phyloP scores from a whole-genome alignment of 2,113 vertebrate genomes.

The Nanorana parkeri region DNA sequence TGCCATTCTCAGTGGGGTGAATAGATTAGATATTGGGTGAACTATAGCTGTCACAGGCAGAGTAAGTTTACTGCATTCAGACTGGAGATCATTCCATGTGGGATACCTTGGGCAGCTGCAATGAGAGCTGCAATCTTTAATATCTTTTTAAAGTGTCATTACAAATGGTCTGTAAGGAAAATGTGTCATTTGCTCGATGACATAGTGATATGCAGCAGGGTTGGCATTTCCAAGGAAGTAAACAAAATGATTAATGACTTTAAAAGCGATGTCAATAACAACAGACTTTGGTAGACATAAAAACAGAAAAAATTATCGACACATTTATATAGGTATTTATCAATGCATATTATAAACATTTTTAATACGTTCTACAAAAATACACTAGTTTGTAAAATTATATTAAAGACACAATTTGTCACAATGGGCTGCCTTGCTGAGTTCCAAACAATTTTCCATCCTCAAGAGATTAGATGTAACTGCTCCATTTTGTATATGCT shows the following conservation, averaged over 20 bases:
- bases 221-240: constrained; percentile 2
- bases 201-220: constrained; percentile 21
- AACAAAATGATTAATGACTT: constrained; percentile 23
- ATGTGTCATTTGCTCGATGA: constrained; percentile 26
- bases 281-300: neutral
- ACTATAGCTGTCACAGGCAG: constrained; percentile 11
- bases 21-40: constrained; percentile 13
- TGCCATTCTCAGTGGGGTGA: constrained; percentile 2
- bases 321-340: no score
- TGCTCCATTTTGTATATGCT: no score
- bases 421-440: no score
- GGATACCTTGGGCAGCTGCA: constrained; percentile 15
- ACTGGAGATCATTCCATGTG: neutral
- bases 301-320: neutral
- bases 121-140: constrained; percentile 35
- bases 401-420: no score
- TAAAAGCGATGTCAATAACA: neutral
- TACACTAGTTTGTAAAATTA: no score
- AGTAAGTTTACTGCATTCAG: constrained; percentile 22
- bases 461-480: no score
- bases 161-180: constrained; percentile 36
- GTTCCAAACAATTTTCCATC: no score
- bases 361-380: no score
- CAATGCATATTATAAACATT: no score
- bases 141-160: constrained; percentile 50